These are phyloP conservation scores for Drosophila merina DNA, from an alignment of 2,888 invertebrate species.

Conservation along the genomic window DNA sequence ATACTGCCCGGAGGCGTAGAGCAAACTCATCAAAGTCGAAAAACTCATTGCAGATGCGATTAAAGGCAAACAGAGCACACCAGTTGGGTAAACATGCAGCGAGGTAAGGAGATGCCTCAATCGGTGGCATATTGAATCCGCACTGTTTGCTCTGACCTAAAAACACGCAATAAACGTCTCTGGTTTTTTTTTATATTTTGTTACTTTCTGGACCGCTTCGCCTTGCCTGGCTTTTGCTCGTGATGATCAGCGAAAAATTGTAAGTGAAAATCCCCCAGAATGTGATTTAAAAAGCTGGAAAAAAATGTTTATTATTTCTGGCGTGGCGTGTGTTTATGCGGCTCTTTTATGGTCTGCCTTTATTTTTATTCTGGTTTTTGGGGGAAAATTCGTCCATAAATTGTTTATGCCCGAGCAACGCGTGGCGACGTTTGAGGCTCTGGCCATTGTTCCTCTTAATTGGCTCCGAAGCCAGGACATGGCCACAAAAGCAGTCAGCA, in stretches of 20 bases:
- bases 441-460: constrained; percentile 53
- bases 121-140: constrained; percentile 15
- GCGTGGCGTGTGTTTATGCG: constrained; percentile 19
- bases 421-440: constrained; percentile 40
- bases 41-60: constrained; percentile 51
- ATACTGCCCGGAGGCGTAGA: constrained; percentile 12
- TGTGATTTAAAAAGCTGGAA: constrained; percentile 7
- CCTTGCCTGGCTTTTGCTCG: constrained; percentile 2
- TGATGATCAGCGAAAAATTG: constrained; percentile 30
- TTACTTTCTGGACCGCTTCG: constrained; percentile 11
- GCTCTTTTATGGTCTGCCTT: constrained; percentile 11
- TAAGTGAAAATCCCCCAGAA: constrained; percentile 29
- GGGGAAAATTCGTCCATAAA: constrained; percentile 11
- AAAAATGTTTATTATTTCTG: constrained; percentile 6
- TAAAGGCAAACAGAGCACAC: constrained; percentile 53
- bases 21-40: constrained; percentile 51
- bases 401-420: constrained; percentile 34
- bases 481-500: constrained; percentile 17
- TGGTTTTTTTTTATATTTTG: constrained; percentile 19
- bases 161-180: constrained; percentile 40
- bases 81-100: constrained; percentile 59
- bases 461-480: constrained; percentile 52
- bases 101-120: constrained; percentile 58
- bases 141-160: constrained; percentile 46
- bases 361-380: constrained; percentile 1